A percentile compares a stretch with the other conserved stretches of the same genome.
Conservation (phyloP, 2,888 invertebrate species). For the Octonoba sinensis region DNA sequence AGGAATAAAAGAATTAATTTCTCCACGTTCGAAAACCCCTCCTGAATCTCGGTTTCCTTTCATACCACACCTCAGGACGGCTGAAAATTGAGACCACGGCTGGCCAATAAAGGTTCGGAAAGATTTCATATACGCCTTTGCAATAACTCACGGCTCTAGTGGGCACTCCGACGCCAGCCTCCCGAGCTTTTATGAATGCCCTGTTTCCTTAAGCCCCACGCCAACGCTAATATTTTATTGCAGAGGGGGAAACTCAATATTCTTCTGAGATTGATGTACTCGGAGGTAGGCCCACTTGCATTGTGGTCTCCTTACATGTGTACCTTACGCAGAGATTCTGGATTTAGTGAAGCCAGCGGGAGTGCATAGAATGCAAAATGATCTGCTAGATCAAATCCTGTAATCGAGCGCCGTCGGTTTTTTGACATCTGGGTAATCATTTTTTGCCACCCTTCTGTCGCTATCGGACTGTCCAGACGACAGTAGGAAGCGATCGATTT, state of each 20-base stretch:
- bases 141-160: constrained; percentile 50
- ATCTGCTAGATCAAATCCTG: constrained; percentile 48
- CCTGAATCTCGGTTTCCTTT: constrained; percentile 2
- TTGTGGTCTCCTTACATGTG: constrained; percentile 43
- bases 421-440: constrained; percentile 54
- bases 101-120: constrained; percentile 48
- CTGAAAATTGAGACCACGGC: constrained; percentile 51
- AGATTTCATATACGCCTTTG: constrained; percentile 51
- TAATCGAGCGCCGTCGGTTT: constrained; percentile 55
- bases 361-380: constrained; percentile 56
- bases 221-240: constrained; percentile 54
- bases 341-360: constrained; percentile 36
- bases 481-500: constrained; percentile 27
- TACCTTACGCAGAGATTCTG: constrained; percentile 28
- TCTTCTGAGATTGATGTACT: constrained; percentile 42
- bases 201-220: constrained; percentile 36
- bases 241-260: constrained; percentile 43
- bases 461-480: constrained; percentile 40
- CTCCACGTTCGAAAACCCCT: not conserved
- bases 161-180: constrained; percentile 33
- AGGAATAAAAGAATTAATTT: too few relatives aligned
- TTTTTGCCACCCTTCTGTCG: constrained; percentile 22
- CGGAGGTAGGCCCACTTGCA: constrained; percentile 5
- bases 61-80: constrained; percentile 6
- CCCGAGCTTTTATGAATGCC: constrained; percentile 41